Evolutionary conservation across 2,888 invertebrate genomes (phyloP).

Genomic region (Mesodorylaimus sp.): DNA sequence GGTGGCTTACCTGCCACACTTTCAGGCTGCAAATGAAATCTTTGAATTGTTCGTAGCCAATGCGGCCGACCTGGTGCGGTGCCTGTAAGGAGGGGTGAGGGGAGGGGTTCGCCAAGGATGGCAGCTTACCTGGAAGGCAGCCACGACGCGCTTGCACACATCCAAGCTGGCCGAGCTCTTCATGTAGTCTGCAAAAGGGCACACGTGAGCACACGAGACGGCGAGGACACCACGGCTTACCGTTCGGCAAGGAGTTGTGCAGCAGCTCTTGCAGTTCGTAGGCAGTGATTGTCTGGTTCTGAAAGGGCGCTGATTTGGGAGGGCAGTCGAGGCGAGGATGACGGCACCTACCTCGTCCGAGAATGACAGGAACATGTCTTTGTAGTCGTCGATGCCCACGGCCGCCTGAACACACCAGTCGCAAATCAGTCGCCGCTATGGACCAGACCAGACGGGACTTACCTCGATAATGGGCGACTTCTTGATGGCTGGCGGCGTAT

Average conservation of each 20-base stretch:
- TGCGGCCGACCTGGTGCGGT: constrained; percentile 42
- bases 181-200: constrained; percentile 56
- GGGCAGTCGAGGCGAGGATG: constrained; percentile 2
- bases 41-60: constrained; percentile 66
- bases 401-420: constrained; percentile 40
- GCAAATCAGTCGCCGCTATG: background rate
- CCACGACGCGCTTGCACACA: constrained; percentile 69
- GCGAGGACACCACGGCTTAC: constrained; percentile 25
- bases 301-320: too few relatives aligned
- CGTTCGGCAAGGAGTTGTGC: constrained; percentile 71
- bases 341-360: constrained; percentile 48
- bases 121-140: constrained; percentile 74
- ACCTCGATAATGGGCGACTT: constrained; percentile 54
- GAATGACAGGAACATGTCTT: constrained; percentile 66
- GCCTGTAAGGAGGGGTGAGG: constrained; percentile 7
- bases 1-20: constrained; percentile 51
- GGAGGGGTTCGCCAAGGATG: background rate
- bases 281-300: constrained; percentile 63
- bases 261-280: constrained; percentile 73
- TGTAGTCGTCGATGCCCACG: constrained; percentile 50
- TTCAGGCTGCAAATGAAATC: constrained; percentile 76
- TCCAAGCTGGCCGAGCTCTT: constrained; percentile 80
- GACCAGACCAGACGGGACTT: constrained; percentile 12
- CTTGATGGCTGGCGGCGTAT: constrained; percentile 46
- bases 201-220: too few relatives aligned